These are phyloP conservation scores for Hedychridium roseum DNA, from an alignment of 2,888 invertebrate genomes.

Conservation along the genomic window DNA sequence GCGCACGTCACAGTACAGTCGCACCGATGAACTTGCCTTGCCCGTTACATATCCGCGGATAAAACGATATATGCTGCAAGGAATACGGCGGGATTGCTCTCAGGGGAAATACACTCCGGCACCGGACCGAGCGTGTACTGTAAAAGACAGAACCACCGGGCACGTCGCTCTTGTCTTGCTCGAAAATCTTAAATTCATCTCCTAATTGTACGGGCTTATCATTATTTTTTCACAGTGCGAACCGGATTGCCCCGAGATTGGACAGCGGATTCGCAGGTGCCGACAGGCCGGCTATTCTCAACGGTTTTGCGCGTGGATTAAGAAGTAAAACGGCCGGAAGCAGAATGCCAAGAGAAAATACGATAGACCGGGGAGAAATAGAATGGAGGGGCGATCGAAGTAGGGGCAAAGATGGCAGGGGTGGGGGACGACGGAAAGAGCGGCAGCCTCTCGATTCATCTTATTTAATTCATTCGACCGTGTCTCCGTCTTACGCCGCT, in stretches of 20 bases:
- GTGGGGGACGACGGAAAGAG: too few species aligned
- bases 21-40: slow-evolving; percentile 2
- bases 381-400: too few species aligned
- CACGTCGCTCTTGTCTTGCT: too few species aligned
- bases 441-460: too few species aligned
- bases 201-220: slow-evolving; percentile 35
- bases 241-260: slow-evolving; percentile 24
- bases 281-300: not conserved
- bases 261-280: slow-evolving; percentile 2
- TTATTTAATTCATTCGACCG: slow-evolving; percentile 27
- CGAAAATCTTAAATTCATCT: slow-evolving; percentile 34
- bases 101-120: slow-evolving; percentile 40
- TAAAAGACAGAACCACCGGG: too few species aligned
- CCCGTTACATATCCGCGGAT: slow-evolving; percentile 3
- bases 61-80: not conserved
- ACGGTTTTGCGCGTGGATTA: too few species aligned
- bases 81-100: slow-evolving; percentile 27
- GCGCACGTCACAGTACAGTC: not conserved
- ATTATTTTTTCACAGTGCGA: slow-evolving; percentile 35
- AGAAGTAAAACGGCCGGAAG: too few species aligned
- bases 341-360: too few species aligned
- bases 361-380: too few species aligned
- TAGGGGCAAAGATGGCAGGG: too few species aligned
- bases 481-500: slow-evolving; percentile 14
- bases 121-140: slow-evolving; percentile 9